A percentile compares a stretch with the other conserved stretches of the same genome.
These are phyloP conservation scores for Diarsia mendica DNA, from an alignment of 2,888 invertebrate genomes.

Conservation along the genomic window DNA sequence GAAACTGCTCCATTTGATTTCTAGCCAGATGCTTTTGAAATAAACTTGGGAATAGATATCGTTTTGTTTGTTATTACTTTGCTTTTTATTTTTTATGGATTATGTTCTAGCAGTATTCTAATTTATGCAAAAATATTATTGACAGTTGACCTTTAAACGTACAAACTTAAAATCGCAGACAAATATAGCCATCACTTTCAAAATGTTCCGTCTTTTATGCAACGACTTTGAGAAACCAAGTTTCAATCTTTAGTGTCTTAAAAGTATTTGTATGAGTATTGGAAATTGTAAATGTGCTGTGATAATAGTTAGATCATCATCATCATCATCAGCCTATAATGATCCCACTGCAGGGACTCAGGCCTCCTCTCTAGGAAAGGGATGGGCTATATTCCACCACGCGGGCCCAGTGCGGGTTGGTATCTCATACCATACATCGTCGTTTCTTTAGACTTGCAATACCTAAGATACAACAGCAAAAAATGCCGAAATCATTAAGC, in stretches of 20 bases:
- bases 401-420: too few species aligned
- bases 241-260: not conserved
- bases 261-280: not conserved
- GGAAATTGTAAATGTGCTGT: too few species aligned
- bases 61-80: slow-evolving; percentile 60
- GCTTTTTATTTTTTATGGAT: slow-evolving; percentile 18
- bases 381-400: too few species aligned
- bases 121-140: not conserved
- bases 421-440: not conserved
- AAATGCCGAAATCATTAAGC: too few species aligned
- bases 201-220: not conserved
- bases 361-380: too few species aligned
- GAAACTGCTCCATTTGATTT: slow-evolving; percentile 56
- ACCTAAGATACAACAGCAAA: too few species aligned
- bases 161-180: not conserved
- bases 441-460: not conserved
- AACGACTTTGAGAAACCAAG: too few species aligned
- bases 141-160: not conserved
- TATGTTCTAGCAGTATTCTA: not conserved
- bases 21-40: slow-evolving; percentile 61
- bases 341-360: too few species aligned
- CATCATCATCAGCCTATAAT: too few species aligned
- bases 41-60: slow-evolving; percentile 57
- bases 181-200: not conserved
- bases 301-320: too few species aligned